Percentiles rank a stretch among this genome's conserved stretches.
Conservation (phyloP, 92 coral and sea anemone genomes). For the Epizoanthus fatuus region DNA sequence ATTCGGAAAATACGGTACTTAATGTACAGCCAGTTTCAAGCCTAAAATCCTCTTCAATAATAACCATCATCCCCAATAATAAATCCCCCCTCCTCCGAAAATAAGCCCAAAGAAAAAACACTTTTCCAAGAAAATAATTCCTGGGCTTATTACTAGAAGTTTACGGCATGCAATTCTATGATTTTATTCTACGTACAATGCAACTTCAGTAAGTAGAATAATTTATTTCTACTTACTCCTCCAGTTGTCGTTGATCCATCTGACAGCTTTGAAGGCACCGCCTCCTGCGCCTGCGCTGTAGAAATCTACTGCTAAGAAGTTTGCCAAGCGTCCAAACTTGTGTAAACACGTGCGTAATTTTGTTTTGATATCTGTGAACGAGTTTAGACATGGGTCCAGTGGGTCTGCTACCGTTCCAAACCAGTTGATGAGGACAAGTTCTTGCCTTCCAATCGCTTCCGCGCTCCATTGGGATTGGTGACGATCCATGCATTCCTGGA, state of each 20-base stretch:
- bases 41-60: too few species aligned
- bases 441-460: conserved; percentile 57
- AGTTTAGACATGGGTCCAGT: conserved; percentile 91
- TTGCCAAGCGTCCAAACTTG: conserved; percentile 93
- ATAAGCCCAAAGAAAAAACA: too few species aligned
- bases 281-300: conserved; percentile 87
- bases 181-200: too few species aligned
- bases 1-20: too few species aligned
- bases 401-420: conserved; percentile 87
- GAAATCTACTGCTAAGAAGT: conserved; percentile 93
- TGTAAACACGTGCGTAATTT: conserved; percentile 82
- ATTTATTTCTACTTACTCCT: conserved; percentile 46
- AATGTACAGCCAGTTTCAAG: too few species aligned
- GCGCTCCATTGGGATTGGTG: conserved; percentile 76
- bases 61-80: too few species aligned
- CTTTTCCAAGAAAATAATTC: too few species aligned
- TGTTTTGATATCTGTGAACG: conserved; percentile 62
- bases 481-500: conserved; percentile 91
- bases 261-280: conserved; percentile 93
- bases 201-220: too few species aligned
- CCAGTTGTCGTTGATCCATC: conserved; percentile 85
- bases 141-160: too few species aligned
- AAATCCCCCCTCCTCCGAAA: too few species aligned
- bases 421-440: conserved; percentile 92
- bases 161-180: too few species aligned